Conservation (phyloP, 2,113 vertebrate species). For the Globicephala melas region DNA sequence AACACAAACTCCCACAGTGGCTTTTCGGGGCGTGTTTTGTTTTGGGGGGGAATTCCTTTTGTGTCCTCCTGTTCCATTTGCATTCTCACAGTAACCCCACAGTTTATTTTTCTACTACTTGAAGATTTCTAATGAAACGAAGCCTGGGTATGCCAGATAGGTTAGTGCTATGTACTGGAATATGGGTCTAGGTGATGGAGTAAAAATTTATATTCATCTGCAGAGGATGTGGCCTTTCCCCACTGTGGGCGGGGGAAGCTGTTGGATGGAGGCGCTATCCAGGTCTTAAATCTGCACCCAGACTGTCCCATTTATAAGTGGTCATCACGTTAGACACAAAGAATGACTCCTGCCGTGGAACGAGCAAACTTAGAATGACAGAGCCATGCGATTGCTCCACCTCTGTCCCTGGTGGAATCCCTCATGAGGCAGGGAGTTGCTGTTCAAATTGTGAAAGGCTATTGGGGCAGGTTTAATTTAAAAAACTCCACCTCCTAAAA, state of each 20-base stretch:
- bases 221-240: background rate
- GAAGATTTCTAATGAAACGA: background rate
- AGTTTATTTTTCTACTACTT: background rate
- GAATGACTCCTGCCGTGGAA: background rate
- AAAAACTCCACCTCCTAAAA: background rate
- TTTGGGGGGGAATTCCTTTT: background rate
- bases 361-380: background rate
- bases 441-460: background rate
- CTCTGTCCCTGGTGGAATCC: no score
- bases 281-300: background rate
- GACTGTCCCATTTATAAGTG: background rate
- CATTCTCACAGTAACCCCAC: background rate
- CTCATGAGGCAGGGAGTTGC: background rate
- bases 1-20: background rate
- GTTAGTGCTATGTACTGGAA: background rate
- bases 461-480: background rate
- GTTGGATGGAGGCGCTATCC: background rate
- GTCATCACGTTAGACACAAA: background rate
- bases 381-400: rapidly evolving
- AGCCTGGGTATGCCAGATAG: background rate
- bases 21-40: background rate
- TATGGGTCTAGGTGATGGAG: background rate
- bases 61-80: background rate
- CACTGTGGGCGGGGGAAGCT: background rate
- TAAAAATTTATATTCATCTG: background rate